phyloP scores from a whole-genome alignment of 2,888 invertebrate species.

The Conomelus anceps region DNA sequence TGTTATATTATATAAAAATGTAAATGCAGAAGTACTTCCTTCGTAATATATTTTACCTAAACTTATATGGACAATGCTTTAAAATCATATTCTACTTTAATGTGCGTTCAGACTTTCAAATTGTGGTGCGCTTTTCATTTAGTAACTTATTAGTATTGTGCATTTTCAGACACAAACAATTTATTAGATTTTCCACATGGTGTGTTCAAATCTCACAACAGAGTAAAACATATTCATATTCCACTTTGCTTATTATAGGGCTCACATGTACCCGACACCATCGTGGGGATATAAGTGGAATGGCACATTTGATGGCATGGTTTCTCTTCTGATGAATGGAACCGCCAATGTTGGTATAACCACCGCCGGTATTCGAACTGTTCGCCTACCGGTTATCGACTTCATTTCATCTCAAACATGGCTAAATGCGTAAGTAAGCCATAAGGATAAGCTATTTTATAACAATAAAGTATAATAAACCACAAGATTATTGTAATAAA shows the following conservation, averaged over 20 bases:
- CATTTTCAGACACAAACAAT: no score
- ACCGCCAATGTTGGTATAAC: slow-evolving; percentile 23
- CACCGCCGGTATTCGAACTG: slow-evolving; percentile 13
- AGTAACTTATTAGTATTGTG: no score
- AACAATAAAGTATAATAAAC: no score
- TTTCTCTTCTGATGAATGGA: slow-evolving; percentile 18
- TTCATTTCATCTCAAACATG: slow-evolving; percentile 15
- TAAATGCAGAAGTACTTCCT: no score
- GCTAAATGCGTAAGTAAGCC: slow-evolving; percentile 19
- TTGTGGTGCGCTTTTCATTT: no score
- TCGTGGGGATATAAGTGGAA: slow-evolving; percentile 26
- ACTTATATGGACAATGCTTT: no score
- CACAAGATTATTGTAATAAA: no score
- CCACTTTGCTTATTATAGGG: slow-evolving; percentile 1
- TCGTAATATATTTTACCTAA: no score
- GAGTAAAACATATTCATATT: not conserved
- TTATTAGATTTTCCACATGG: not conserved
- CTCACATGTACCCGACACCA: slow-evolving; percentile 9
- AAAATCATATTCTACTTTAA: no score
- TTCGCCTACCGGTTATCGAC: slow-evolving; percentile 13
- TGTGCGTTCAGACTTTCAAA: no score
- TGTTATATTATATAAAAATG: no score
- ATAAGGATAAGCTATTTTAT: not conserved
- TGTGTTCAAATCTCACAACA: not conserved
- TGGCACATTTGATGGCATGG: slow-evolving; percentile 27